Percentiles rank a stretch among this genome's conserved stretches.
Conservation (phyloP, 2,888 invertebrate species). For the Loripinus fragilis region DNA sequence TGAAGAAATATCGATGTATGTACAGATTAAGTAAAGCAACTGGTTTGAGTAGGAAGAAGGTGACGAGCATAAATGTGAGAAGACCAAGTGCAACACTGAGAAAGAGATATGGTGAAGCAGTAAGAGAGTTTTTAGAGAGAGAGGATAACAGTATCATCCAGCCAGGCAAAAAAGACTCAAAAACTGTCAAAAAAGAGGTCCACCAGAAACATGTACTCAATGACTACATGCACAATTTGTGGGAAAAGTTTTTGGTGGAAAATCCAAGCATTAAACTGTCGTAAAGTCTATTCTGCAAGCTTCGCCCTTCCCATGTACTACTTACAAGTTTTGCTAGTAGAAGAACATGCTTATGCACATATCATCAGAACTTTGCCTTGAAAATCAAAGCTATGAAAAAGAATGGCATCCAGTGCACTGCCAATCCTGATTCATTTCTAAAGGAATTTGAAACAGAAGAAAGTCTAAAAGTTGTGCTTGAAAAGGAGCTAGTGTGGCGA, state of each 20-base stretch:
- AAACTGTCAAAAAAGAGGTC: neutral
- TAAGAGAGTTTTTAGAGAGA: slow-evolving; percentile 9
- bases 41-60: neutral
- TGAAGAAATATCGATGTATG: slow-evolving; percentile 1
- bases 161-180: slow-evolving; percentile 33
- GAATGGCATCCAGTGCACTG: neutral
- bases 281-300: slow-evolving; percentile 15
- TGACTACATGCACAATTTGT: slow-evolving; percentile 35
- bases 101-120: neutral
- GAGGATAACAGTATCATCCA: slow-evolving; percentile 24
- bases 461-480: neutral
- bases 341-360: slow-evolving; percentile 30
- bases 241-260: slow-evolving; percentile 35
- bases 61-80: neutral
- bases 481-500: neutral
- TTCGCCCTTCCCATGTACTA: slow-evolving; percentile 26
- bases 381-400: slow-evolving; percentile 32
- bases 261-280: slow-evolving; percentile 25
- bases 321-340: slow-evolving; percentile 20
- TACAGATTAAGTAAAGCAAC: neutral
- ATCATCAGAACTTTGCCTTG: slow-evolving; percentile 43
- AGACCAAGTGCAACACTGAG: neutral
- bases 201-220: slow-evolving; percentile 26
- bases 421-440: slow-evolving; percentile 16
- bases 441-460: neutral